These are phyloP conservation scores for Clusia tigrina DNA, from an alignment of 2,888 invertebrate species.

Conservation along the genomic window DNA sequence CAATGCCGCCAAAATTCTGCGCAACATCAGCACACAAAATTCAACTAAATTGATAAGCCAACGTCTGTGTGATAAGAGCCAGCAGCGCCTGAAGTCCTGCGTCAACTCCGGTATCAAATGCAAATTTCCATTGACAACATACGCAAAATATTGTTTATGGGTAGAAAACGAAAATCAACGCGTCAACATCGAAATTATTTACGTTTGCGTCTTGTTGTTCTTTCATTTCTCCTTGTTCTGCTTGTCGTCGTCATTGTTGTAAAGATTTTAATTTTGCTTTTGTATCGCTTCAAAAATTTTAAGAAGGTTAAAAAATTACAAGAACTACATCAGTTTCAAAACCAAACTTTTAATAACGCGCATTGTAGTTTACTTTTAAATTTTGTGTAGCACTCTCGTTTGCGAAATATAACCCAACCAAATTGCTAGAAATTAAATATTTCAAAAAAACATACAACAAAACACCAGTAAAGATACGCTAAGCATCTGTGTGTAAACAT, in stretches of 20 bases:
- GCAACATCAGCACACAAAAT: constrained; percentile 14
- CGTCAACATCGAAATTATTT: constrained; percentile 65
- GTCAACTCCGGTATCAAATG: constrained; percentile 6
- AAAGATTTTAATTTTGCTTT: constrained; percentile 54
- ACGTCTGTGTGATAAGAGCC: constrained; percentile 21
- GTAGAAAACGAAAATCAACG: constrained; percentile 63
- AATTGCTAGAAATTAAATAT: not conserved
- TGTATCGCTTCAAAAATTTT: constrained; percentile 55
- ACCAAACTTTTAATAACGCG: not conserved
- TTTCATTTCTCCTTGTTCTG: constrained; percentile 49
- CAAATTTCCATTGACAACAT: constrained; percentile 18
- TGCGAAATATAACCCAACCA: not conserved
- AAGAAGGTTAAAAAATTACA: constrained; percentile 46
- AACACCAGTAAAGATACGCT: constrained; percentile 11
- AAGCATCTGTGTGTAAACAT: constrained; percentile 33
- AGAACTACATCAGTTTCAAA: no score
- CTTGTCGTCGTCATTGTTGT: constrained; percentile 44
- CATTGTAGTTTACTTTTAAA: not conserved
- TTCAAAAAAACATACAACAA: not conserved
- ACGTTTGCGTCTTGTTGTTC: constrained; percentile 62
- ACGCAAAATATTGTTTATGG: constrained; percentile 56
- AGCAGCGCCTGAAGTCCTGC: not conserved
- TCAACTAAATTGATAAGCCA: constrained; percentile 12
- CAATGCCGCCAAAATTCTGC: constrained; percentile 36
- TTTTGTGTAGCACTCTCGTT: not conserved